These are phyloP conservation scores for Emberiza fucata DNA, from an alignment of 2,113 vertebrate genomes.

Conservation along the genomic window DNA sequence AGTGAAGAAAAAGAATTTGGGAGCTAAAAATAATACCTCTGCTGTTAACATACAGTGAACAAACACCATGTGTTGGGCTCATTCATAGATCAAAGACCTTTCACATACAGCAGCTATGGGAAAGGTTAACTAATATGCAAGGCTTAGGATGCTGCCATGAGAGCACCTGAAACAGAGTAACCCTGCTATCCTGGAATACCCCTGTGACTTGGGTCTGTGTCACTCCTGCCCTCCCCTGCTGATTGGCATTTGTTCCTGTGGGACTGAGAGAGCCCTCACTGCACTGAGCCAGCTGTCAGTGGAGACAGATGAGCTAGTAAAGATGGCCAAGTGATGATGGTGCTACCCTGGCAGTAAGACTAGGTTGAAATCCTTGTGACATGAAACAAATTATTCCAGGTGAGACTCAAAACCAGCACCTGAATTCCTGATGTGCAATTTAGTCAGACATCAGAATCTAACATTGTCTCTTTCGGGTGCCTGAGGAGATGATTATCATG, in stretches of 20 bases:
- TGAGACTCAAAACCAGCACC: neutral
- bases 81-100: slow-evolving; percentile 30
- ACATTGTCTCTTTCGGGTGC: neutral
- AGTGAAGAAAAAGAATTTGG: neutral
- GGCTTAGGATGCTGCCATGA: neutral
- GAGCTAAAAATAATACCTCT: slow-evolving; percentile 41
- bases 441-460: neutral
- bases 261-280: neutral
- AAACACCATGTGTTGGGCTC: slow-evolving; percentile 11
- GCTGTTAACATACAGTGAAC: neutral
- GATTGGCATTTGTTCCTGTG: neutral
- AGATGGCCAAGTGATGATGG: neutral
- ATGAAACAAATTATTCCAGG: neutral
- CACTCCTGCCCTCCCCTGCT: neutral
- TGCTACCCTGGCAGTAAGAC: neutral
- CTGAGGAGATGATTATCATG: neutral
- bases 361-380: neutral
- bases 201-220: neutral
- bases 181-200: rapidly evolving
- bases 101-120: neutral
- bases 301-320: neutral
- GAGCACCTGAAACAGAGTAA: neutral
- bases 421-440: neutral
- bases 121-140: neutral
- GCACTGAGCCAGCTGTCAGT: neutral